Conservation (phyloP, 2,888 invertebrate genomes). For the Andrena dorsata region DNA sequence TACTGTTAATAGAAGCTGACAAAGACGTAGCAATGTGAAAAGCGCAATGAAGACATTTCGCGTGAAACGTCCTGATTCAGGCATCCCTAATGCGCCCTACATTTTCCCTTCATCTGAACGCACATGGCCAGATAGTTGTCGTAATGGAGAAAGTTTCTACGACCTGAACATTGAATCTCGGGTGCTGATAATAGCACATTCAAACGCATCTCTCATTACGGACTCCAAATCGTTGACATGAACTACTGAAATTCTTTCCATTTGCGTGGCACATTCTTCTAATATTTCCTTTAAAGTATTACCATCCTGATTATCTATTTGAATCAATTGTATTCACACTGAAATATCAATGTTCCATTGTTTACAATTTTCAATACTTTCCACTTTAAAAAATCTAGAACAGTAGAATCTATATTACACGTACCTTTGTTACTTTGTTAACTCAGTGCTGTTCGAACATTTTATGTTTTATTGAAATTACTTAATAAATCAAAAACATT, state of each 20-base stretch:
- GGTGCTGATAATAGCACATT: neutral
- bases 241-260: no score
- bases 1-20: constrained; percentile 1
- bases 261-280: no score
- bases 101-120: constrained; percentile 20
- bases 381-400: no score
- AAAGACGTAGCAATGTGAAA: constrained; percentile 21
- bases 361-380: neutral
- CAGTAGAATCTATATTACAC: no score
- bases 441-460: no score
- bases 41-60: constrained; percentile 32
- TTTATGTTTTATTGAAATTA: no score
- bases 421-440: no score
- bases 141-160: constrained; percentile 27
- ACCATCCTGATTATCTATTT: no score
- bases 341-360: neutral
- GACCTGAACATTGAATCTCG: constrained; percentile 1
- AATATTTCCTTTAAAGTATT: no score
- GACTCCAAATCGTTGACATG: neutral
- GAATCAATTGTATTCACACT: no score
- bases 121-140: neutral
- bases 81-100: constrained; percentile 35
- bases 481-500: no score
- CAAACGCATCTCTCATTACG: neutral
- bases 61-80: constrained; percentile 39